These are phyloP conservation scores for Drosophila saltans DNA, from an alignment of 1,140 invertebrate species.

Conservation along the genomic window DNA sequence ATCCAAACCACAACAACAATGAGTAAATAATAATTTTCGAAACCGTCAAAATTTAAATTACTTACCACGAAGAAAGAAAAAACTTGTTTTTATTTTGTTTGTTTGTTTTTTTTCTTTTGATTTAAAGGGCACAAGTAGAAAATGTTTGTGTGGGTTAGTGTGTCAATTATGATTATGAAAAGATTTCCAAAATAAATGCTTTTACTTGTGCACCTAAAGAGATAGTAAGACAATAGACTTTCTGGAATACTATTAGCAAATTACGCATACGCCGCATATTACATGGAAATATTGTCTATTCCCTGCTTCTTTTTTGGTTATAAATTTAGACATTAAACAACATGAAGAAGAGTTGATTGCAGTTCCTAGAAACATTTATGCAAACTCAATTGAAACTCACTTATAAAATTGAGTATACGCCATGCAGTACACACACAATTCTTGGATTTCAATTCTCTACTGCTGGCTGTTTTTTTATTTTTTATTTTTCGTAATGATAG, in stretches of 20 bases:
- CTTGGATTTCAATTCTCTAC: background rate
- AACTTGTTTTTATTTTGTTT: background rate
- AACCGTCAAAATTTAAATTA: slow-evolving; percentile 25
- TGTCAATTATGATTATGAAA: background rate
- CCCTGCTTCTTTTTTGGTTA: background rate
- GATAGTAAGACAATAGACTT: too few relatives aligned
- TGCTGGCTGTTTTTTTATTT: too few relatives aligned
- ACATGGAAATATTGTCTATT: background rate
- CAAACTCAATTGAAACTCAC: background rate
- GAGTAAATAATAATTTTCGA: slow-evolving; percentile 45
- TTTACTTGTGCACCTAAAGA: too few relatives aligned
- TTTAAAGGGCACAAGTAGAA: background rate
- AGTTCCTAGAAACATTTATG: background rate
- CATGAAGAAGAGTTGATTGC: too few relatives aligned
- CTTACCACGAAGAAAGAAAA: slow-evolving; percentile 23
- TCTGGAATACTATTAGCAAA: background rate
- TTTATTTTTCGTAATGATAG: background rate
- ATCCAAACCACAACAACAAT: slow-evolving; percentile 6
- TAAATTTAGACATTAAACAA: too few relatives aligned
- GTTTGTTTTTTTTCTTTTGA: background rate
- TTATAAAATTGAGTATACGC: background rate
- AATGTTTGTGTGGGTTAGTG: background rate
- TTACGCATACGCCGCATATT: slow-evolving; percentile 25
- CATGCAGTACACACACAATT: background rate
- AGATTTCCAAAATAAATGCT: background rate